Base-by-base conservation (phyloP, 2,113 vertebrate species). In the Podarcis cretensis region DNA sequence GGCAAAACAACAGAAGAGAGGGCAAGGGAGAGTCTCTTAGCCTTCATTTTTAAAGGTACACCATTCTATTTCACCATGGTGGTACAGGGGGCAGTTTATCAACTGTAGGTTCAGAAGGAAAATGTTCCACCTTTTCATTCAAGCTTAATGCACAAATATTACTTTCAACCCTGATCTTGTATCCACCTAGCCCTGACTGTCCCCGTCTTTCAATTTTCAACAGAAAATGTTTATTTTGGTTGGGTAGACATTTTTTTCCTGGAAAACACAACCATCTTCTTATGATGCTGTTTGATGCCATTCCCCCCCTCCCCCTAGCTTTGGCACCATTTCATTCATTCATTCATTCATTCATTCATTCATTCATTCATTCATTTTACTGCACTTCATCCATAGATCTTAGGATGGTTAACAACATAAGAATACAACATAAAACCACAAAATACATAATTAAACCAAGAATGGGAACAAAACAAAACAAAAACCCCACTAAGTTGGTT, bases 1-100 rank as follows among this genome's bases (percentile, higher is more conserved):
- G 83, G 0, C 75, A 66, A 93, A 88, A 88, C 71, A 88, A 8
- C 69, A 43, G 6, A 89, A 86, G 12, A 12, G 82, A 86, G 40
- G 20, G 1, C 14, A 20, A 6, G 16, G 69, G 1, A 68, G 37
- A 76, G 5, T 6, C 18, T 87, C n/a, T 43, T 43, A 69, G 37
- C 16, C 77, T 84, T 59, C 57, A 5, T 77, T 84, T 27, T 1
- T 81, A 91, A 8, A 12, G 76, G 0, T 77, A 87, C 23, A 7
- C 57, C 84, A 84, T 83, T 4, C 3, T 37, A 40, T 0, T 83
- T 7, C 35, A 27, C 66, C 59, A 18, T 63, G 13, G 59, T 20
- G 59, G 5, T 63, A 63, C 59, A 20, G 13, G 59, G 59, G 48
- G n/a, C 63, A 69, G 20, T 74, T 59, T 75, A 6, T 30, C 74